Evolutionary conservation across 2,113 vertebrate species (phyloP), one percentile per base, ranked within the genome.

Genomic region (Todiramphus chloris): DNA sequence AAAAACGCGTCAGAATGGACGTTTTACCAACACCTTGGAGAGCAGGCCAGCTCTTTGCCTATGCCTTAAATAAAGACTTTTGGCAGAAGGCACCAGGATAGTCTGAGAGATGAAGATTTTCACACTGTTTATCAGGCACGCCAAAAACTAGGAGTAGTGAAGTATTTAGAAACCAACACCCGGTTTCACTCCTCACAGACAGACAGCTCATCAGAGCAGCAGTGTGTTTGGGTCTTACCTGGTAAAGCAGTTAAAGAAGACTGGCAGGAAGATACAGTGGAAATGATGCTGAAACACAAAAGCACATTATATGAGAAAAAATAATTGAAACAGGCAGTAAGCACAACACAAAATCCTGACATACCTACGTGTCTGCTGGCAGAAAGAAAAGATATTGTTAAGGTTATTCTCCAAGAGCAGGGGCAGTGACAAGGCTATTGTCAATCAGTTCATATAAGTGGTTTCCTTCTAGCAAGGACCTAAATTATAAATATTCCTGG

Each of bases 151-250:
- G 19, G 20, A 77, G 50, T 19, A 69, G 43, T 19, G 24, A 66
- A 59, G 20, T 31, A 33, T 21, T 84, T 31, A 68, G 68, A 62
- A 68, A 8, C 14, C 27, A 24, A 19, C 9, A 7, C 9, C 16
- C 4, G 19, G 43, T 20, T 44, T 35, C 1, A 1, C 17, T 60
- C 27, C 46, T 35, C n/a, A 37, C 19, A 30, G 39, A 55, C 53
- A 14, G 0, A 15, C 7, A 15, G 33, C 46, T 75, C 9, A 0
- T 11, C 4, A 2, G 4, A 6, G 31, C 31, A 31, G 0, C 8
- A 4, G 13, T 14, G 11, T 28, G 24, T 11, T 43, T 10, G 27
- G 9, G 12, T 43, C 56, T 39, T 4, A 39, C 37, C 43, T n/a
- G 39, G 51, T 31, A n/a, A 58, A 33, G 35, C 39, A 70, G 18